These are phyloP conservation scores for Aurelia sp. DNA, from an alignment of 30 jellyfish, hydroid and myxozoan species.

Conservation along the genomic window DNA sequence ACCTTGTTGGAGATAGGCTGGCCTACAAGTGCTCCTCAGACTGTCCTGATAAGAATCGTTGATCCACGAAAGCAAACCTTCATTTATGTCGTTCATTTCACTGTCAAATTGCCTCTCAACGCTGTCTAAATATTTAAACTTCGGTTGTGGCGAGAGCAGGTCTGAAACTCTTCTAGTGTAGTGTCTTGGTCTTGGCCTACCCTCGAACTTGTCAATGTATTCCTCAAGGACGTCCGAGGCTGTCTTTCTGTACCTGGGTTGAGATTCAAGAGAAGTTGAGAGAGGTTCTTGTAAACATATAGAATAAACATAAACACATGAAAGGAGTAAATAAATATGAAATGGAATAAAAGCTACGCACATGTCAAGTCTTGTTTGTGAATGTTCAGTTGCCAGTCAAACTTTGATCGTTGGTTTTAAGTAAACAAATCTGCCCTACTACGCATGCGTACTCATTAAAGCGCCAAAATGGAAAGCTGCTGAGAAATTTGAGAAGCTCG, in stretches of 20 bases:
- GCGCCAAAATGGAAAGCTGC: constrained; percentile 30
- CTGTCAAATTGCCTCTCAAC: constrained; percentile 10
- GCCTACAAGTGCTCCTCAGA: constrained; percentile 67
- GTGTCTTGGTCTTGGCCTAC: constrained; percentile 43
- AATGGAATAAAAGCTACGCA: constrained; percentile 15
- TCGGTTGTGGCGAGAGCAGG: constrained; percentile 67
- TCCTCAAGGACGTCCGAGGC: constrained; percentile 80
- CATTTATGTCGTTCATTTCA: constrained; percentile 9
- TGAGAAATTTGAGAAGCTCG: neutral
- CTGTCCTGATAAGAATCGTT: constrained; percentile 59
- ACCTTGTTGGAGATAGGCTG: constrained; percentile 34
- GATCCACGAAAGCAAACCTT: constrained; percentile 57
- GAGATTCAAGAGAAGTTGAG: neutral
- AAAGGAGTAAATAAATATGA: neutral
- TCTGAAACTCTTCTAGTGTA: constrained; percentile 55
- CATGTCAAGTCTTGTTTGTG: constrained; percentile 39
- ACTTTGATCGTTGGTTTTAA: too few species aligned
- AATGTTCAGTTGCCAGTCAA: constrained; percentile 37
- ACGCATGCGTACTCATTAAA: constrained; percentile 36
- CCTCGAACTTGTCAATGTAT: constrained; percentile 72
- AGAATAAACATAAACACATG: constrained; percentile 35
- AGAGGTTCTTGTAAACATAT: neutral
- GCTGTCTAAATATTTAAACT: constrained; percentile 20
- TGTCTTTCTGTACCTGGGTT: constrained; percentile 52
- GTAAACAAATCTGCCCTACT: neutral